Evolutionary conservation across 2,888 invertebrate genomes (phyloP).

Genomic region (Cosmia pyralina): DNA sequence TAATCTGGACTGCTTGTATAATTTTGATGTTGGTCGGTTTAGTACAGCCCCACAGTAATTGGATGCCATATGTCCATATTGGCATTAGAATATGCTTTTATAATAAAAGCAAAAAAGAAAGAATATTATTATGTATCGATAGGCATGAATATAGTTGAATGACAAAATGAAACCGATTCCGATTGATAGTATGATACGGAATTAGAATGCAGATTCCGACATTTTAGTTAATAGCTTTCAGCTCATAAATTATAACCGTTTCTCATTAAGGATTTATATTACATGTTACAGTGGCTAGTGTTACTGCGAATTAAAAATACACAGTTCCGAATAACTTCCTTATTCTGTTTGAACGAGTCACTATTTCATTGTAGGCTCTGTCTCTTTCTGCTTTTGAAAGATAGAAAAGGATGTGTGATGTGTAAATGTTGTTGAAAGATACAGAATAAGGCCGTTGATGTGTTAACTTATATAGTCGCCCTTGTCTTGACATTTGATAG

Average conservation of each 20-base stretch:
- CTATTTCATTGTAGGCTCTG: constrained; percentile 50
- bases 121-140: too few species aligned
- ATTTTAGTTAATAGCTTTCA: background rate
- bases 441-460: constrained; percentile 60
- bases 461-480: constrained; percentile 62
- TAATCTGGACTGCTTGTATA: too few species aligned
- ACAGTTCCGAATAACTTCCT: constrained; percentile 68
- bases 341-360: constrained; percentile 60
- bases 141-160: too few species aligned
- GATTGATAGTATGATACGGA: too few species aligned
- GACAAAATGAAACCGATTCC: too few species aligned
- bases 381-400: constrained; percentile 51
- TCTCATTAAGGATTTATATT: constrained; percentile 65
- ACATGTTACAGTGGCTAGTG: constrained; percentile 72
- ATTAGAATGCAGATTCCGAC: too few species aligned
- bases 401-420: constrained; percentile 13
- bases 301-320: constrained; percentile 68
- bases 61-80: too few species aligned
- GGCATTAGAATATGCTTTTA: too few species aligned
- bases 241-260: constrained; percentile 37
- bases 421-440: constrained; percentile 20
- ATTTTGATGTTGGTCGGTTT: too few species aligned
- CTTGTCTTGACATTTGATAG: constrained; percentile 72
- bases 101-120: too few species aligned
- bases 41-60: too few species aligned